These are phyloP conservation scores for Nephila pilipes DNA, from an alignment of 1,140 invertebrate species.

Conservation along the genomic window DNA sequence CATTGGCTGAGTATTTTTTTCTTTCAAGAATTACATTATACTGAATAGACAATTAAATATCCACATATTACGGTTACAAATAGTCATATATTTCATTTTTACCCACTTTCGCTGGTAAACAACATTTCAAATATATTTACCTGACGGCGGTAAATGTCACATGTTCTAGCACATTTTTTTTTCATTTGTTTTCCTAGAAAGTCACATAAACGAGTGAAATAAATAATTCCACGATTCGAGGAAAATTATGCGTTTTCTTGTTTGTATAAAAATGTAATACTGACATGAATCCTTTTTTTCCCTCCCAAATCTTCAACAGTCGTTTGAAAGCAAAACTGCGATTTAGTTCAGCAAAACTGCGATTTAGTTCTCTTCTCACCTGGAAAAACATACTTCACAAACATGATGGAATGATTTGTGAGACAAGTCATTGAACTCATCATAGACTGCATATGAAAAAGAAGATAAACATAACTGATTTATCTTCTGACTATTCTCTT, in stretches of 20 bases:
- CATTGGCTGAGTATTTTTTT: no score
- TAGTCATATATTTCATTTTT: neutral
- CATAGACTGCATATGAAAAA: neutral
- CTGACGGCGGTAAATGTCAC: no score
- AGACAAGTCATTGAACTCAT: conserved; percentile 7
- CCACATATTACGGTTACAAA: no score
- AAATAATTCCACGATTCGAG: no score
- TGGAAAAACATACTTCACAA: neutral
- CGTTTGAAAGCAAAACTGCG: neutral
- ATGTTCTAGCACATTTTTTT: no score
- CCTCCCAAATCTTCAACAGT: neutral
- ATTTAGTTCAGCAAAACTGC: neutral
- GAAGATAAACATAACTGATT: neutral
- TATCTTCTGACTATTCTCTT: neutral
- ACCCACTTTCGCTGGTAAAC: neutral
- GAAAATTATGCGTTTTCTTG: no score
- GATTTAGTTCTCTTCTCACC: neutral
- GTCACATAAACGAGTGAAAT: no score
- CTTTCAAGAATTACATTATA: no score
- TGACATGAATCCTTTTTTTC: neutral
- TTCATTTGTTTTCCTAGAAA: no score
- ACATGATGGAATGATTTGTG: neutral
- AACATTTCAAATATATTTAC: no score
- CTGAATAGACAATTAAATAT: no score
- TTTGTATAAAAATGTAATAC: no score